A percentile compares a stretch with the other conserved stretches of the same genome.
Evolutionary conservation across 2,888 invertebrate genomes (phyloP).

Genomic region (Melanophora roralis): DNA sequence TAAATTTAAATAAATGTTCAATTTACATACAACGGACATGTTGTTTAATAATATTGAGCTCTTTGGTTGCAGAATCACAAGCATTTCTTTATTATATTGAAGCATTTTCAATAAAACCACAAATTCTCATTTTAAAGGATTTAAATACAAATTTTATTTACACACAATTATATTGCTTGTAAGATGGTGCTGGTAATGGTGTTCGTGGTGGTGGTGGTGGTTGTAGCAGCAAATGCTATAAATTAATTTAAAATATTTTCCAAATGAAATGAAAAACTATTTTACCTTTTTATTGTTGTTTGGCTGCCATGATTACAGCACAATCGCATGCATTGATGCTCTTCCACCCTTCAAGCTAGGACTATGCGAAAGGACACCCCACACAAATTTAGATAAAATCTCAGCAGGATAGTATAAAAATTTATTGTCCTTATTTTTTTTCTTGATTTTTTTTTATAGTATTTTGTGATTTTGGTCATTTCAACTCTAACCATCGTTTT

Average conservation of each 20-base stretch:
- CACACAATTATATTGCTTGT: conserved; percentile 9
- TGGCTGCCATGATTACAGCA: background rate
- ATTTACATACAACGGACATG: conserved; percentile 35
- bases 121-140: conserved; percentile 58
- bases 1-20: conserved; percentile 59
- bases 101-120: conserved; percentile 41
- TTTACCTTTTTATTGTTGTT: conserved; percentile 20
- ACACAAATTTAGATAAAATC: conserved; percentile 55
- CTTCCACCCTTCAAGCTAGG: background rate
- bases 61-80: background rate
- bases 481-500: background rate
- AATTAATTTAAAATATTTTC: conserved; percentile 58
- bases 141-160: conserved; percentile 47
- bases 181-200: background rate
- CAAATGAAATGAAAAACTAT: conserved; percentile 41
- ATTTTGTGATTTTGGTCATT: conserved; percentile 38
- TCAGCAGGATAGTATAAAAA: conserved; percentile 46
- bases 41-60: background rate
- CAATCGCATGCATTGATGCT: background rate
- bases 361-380: conserved; percentile 6
- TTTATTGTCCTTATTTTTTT: conserved; percentile 44
- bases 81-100: background rate
- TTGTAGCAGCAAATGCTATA: conserved; percentile 55
- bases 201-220: background rate
- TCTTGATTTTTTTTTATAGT: background rate